These are phyloP conservation scores for Xylocopa sonorina DNA, from an alignment of 1,140 invertebrate species.

Conservation along the genomic window DNA sequence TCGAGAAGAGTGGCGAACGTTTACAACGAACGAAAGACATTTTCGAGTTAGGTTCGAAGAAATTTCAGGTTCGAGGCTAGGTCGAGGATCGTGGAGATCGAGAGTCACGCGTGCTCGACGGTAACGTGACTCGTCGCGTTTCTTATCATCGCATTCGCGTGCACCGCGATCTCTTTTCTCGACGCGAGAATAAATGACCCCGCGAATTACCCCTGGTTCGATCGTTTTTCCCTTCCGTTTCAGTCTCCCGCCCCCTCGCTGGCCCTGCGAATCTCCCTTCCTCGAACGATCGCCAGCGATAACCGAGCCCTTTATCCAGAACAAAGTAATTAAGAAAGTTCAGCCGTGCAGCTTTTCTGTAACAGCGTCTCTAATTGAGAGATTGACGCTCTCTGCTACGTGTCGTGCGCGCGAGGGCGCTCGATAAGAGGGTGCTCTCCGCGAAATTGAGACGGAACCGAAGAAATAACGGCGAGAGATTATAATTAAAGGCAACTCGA, in stretches of 20 bases:
- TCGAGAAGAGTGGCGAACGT: neutral
- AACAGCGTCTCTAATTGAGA: constrained; percentile 24
- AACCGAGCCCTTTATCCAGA: constrained; percentile 17
- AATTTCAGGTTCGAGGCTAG: neutral
- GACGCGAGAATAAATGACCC: constrained; percentile 38
- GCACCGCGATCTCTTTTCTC: constrained; percentile 15
- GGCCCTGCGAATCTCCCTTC: no score
- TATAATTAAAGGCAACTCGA: no score
- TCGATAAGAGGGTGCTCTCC: no score
- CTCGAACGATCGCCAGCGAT: constrained; percentile 15
- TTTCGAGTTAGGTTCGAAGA: no score
- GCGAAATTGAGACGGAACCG: no score
- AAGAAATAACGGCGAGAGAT: no score
- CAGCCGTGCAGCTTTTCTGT: neutral
- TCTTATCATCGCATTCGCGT: constrained; percentile 30
- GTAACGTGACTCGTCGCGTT: constrained; percentile 25
- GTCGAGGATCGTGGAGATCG: neutral
- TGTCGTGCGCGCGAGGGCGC: no score
- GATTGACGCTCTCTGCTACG: neutral
- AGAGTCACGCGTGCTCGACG: constrained; percentile 1
- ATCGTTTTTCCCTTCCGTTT: neutral
- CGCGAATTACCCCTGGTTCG: constrained; percentile 13
- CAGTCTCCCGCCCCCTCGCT: no score
- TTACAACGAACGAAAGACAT: neutral
- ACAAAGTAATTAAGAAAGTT: constrained; percentile 23